phyloP scores from a whole-genome alignment of 2,113 vertebrate species.

The Indicator indicator region DNA sequence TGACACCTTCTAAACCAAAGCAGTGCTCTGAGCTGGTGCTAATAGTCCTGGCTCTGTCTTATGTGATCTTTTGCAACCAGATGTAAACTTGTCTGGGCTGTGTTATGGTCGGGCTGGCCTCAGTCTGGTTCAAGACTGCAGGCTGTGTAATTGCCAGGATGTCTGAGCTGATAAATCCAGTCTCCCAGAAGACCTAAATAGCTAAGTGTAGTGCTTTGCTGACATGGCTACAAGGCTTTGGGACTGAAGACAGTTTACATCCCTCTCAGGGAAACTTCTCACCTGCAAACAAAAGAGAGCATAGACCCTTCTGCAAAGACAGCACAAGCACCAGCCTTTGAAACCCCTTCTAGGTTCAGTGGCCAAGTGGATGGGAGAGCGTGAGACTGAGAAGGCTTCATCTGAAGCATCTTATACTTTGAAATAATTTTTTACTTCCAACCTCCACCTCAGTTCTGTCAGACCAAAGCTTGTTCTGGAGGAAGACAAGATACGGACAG shows the following conservation, averaged over 20 bases:
- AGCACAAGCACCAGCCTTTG: neutral
- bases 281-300: neutral
- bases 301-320: neutral
- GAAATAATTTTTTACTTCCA: neutral
- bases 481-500: neutral
- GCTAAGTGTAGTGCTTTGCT: neutral
- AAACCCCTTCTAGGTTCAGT: neutral
- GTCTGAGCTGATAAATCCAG: neutral
- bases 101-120: constrained; percentile 9
- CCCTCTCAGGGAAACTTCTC: neutral
- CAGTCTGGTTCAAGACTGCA: neutral
- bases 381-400: neutral
- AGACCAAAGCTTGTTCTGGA: neutral
- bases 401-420: neutral
- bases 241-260: neutral
- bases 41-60: neutral
- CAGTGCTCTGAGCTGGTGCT: neutral
- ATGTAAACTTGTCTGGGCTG: neutral
- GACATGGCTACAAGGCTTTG: neutral
- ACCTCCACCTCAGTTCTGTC: neutral
- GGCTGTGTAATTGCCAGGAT: neutral
- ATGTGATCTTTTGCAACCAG: neutral
- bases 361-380: neutral
- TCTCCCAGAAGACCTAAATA: neutral
- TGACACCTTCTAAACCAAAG: neutral